These are phyloP conservation scores for Masticophis lateralis DNA, from an alignment of 2,797 vertebrate species.

Conservation along the genomic window DNA sequence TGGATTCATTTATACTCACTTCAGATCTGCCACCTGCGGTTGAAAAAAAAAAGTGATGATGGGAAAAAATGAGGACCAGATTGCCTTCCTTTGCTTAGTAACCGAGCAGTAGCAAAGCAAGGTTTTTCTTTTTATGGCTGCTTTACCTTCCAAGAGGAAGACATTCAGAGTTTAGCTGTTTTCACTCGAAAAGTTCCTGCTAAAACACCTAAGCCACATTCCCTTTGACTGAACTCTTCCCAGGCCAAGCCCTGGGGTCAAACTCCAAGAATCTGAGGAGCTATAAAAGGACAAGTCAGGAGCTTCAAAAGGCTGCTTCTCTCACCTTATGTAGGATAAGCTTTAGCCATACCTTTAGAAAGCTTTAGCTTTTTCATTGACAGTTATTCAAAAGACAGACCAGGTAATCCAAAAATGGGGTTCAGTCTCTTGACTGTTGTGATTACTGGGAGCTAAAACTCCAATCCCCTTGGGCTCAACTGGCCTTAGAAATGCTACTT, in stretches of 20 bases:
- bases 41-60: neutral
- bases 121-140: neutral
- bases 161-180: neutral
- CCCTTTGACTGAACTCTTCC: neutral
- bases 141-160: neutral
- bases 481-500: neutral
- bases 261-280: no score
- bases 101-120: neutral
- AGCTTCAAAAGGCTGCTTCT: neutral
- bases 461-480: neutral
- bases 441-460: neutral
- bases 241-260: neutral
- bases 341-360: neutral
- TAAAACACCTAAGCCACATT: neutral
- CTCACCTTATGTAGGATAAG: neutral
- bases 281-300: neutral
- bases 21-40: conserved; percentile 5
- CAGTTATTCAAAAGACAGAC: neutral
- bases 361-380: neutral
- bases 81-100: neutral
- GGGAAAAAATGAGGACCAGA: neutral
- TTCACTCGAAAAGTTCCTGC: neutral
- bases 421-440: neutral
- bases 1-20: conserved; percentile 3
- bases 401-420: neutral